These are phyloP conservation scores for Apamea sordens DNA, from an alignment of 2,888 invertebrate genomes.

Conservation along the genomic window DNA sequence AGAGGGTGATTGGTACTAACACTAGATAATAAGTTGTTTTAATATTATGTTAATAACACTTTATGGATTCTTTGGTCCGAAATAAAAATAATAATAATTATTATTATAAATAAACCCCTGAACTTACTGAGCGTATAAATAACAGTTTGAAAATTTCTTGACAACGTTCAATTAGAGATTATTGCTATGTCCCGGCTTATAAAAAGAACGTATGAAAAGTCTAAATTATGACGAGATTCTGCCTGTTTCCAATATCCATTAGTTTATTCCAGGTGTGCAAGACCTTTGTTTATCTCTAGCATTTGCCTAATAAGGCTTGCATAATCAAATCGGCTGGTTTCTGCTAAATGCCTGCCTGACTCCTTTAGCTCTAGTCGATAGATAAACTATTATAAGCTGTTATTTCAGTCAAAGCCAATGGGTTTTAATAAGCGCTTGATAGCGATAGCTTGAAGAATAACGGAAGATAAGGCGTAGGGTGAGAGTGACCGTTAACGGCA, in stretches of 20 bases:
- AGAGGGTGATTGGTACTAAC: too few relatives aligned
- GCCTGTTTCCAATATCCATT: background rate
- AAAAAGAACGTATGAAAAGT: background rate
- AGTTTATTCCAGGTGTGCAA: background rate
- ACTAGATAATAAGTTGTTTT: too few relatives aligned
- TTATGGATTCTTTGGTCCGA: too few relatives aligned
- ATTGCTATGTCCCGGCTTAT: background rate
- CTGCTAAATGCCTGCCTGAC: constrained; percentile 14
- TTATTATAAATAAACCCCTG: background rate
- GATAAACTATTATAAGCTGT: constrained; percentile 36
- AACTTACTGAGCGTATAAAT: background rate
- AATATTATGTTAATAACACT: too few relatives aligned
- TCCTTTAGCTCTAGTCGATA: constrained; percentile 16
- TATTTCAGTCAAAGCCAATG: constrained; percentile 32
- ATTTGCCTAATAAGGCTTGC: constrained; percentile 36
- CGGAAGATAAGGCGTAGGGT: constrained; percentile 48
- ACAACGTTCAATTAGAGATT: background rate
- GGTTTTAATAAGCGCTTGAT: constrained; percentile 42
- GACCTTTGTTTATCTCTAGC: constrained; percentile 10
- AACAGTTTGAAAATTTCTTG: background rate
- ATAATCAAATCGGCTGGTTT: constrained; percentile 43
- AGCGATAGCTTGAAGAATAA: constrained; percentile 36
- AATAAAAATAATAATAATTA: too few relatives aligned
- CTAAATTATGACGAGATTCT: background rate
- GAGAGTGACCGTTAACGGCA: background rate